phyloP scores from a whole-genome alignment of 1,140 invertebrate species.

The Choristoneura fumiferana region DNA sequence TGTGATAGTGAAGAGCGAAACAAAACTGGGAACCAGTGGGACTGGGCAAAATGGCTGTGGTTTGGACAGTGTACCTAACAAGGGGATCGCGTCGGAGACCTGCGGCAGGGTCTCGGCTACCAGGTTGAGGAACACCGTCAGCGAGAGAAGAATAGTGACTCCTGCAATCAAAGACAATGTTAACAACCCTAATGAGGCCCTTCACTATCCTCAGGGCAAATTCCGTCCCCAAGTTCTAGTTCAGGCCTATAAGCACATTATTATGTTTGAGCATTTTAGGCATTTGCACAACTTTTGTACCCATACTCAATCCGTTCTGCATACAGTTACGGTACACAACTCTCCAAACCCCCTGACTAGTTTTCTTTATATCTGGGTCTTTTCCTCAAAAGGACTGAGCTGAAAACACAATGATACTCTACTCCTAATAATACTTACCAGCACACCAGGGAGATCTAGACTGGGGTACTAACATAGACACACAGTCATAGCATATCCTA shows the following conservation, averaged over 20 bases:
- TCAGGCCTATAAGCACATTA: neutral
- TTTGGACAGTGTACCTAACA: conserved; percentile 89
- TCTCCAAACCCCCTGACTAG: conserved; percentile 35
- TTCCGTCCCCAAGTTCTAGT: neutral
- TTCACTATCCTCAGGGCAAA: conserved; percentile 10
- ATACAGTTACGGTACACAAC: conserved; percentile 28
- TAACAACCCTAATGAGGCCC: conserved; percentile 45
- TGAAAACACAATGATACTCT: conserved; percentile 26
- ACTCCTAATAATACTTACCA: conserved; percentile 38
- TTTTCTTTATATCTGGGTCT: neutral
- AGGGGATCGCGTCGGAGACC: conserved; percentile 95
- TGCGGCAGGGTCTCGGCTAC: conserved; percentile 97
- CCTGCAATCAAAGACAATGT: conserved; percentile 90
- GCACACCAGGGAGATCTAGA: conserved; percentile 1
- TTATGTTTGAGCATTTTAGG: too few relatives aligned
- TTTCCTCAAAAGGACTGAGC: conserved; percentile 23
- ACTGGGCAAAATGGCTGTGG: conserved; percentile 48
- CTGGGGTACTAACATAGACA: conserved; percentile 39
- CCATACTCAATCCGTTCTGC: too few relatives aligned
- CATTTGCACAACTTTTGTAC: too few relatives aligned
- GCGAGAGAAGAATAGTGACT: conserved; percentile 99
- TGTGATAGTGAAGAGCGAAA: conserved; percentile 41
- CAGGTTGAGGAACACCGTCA: conserved; percentile 99
- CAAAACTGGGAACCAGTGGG: conserved; percentile 44
- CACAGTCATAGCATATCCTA: conserved; percentile 43